Percentiles rank a stretch among this genome's conserved stretches.
phyloP scores from a whole-genome alignment of 2,797 vertebrate genomes.

The Danio kyathit region DNA sequence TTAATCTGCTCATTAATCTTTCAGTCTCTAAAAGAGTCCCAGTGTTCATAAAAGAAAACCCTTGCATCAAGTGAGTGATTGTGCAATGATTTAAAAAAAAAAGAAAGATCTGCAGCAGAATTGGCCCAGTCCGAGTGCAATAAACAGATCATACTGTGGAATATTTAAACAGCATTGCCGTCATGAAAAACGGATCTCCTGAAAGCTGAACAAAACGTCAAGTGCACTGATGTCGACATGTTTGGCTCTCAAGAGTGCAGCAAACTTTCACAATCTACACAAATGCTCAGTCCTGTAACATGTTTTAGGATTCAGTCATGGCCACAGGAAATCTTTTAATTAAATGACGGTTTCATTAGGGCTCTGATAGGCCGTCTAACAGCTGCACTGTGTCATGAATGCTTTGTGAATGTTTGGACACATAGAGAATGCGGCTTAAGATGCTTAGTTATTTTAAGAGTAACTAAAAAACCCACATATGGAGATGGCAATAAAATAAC shows the following conservation, averaged over 20 bases:
- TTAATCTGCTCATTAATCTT: constrained; percentile 58
- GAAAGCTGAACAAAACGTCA: constrained; percentile 14
- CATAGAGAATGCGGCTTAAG: background rate
- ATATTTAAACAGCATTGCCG: constrained; percentile 22
- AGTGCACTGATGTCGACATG: constrained; percentile 16
- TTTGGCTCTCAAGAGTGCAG: background rate
- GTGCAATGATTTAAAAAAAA: constrained; percentile 30
- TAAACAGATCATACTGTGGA: constrained; percentile 26
- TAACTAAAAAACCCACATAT: background rate
- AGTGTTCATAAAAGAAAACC: constrained; percentile 16
- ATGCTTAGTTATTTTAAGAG: background rate
- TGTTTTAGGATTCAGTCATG: constrained; percentile 7
- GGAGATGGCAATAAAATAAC: background rate
- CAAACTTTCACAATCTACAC: constrained; percentile 15
- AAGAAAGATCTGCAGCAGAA: background rate
- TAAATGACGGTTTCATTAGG: background rate
- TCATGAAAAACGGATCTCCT: constrained; percentile 14
- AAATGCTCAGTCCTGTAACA: background rate
- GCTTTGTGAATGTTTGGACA: background rate
- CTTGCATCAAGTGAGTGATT: constrained; percentile 16
- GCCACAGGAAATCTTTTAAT: background rate
- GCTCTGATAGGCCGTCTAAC: constrained; percentile 3
- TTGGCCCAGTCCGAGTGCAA: constrained; percentile 17
- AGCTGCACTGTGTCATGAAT: constrained; percentile 11
- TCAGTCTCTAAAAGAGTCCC: constrained; percentile 31